Percentiles rank a stretch among this genome's conserved stretches.
phyloP scores from a whole-genome alignment of 2,113 vertebrate genomes.

The Pedionomus torquatus region DNA sequence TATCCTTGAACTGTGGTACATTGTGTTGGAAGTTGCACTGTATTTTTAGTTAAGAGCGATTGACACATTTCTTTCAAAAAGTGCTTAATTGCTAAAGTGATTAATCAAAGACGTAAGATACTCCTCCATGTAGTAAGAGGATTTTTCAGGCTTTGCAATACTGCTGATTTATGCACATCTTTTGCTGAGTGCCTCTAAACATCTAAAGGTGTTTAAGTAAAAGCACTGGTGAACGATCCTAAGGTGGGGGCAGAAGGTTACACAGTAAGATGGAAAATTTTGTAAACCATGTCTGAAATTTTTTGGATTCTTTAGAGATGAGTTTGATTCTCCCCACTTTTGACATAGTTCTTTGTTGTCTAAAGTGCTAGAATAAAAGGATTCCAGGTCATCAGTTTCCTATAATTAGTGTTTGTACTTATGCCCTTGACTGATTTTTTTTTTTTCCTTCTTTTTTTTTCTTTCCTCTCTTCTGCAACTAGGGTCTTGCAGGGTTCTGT shows the following conservation, averaged over 20 bases:
- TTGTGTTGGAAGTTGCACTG: neutral
- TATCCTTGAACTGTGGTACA: neutral
- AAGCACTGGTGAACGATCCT: neutral
- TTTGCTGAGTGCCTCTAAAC: slow-evolving; percentile 2
- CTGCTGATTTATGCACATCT: slow-evolving; percentile 22
- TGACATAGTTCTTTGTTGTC: slow-evolving; percentile 36
- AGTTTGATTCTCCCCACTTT: neutral
- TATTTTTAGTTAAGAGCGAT: neutral
- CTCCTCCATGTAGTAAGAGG: neutral
- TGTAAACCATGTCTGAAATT: neutral
- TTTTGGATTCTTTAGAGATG: neutral
- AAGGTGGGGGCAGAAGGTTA: neutral
- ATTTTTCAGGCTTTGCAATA: slow-evolving; percentile 30
- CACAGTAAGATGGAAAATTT: neutral
- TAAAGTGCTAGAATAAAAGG: slow-evolving; percentile 31
- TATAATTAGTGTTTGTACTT: slow-evolving; percentile 43
- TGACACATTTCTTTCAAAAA: neutral
- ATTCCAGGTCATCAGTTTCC: slow-evolving; percentile 23
- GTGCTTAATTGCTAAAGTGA: neutral
- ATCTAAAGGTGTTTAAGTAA: neutral
- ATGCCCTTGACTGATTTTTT: slow-evolving; percentile 34
- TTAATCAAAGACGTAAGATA: neutral
- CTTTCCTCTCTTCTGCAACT: neutral
- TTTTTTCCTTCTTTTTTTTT: neutral
- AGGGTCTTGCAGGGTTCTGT: neutral